Conservation (phyloP, 2,797 vertebrate species). For the Carcharodon carcharias region DNA sequence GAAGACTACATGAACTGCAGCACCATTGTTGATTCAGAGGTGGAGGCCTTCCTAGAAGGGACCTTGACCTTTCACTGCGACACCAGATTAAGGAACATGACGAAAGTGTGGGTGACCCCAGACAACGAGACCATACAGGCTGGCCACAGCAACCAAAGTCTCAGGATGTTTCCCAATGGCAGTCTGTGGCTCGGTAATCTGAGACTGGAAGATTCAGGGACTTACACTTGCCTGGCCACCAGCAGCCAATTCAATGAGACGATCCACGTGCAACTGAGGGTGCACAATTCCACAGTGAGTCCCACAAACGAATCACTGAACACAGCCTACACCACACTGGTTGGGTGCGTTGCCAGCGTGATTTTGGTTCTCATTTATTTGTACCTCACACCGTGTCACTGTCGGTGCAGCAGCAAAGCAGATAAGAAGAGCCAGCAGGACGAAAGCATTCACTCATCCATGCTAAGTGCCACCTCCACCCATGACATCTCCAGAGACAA, state of each 20-base stretch:
- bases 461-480: conserved; percentile 84
- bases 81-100: conserved; percentile 68
- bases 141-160: conserved; percentile 62
- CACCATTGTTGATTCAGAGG: conserved; percentile 68
- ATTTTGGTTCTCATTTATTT: conserved; percentile 93
- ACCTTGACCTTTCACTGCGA: conserved; percentile 71
- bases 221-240: conserved; percentile 79
- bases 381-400: conserved; percentile 90
- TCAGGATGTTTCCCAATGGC: conserved; percentile 63
- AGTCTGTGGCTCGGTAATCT: conserved; percentile 65
- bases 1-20: conserved; percentile 77
- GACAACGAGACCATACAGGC: conserved; percentile 59
- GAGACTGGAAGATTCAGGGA: conserved; percentile 72
- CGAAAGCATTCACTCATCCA: conserved; percentile 89
- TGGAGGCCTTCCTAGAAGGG: conserved; percentile 77
- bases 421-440: conserved; percentile 66
- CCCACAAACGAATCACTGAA: conserved; percentile 76
- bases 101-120: conserved; percentile 77
- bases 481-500: conserved; percentile 60
- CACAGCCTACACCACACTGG: conserved; percentile 91
- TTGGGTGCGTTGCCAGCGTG: conserved; percentile 89
- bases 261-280: conserved; percentile 79
- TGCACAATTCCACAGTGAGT: conserved; percentile 79
- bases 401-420: conserved; percentile 74
- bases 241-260: conserved; percentile 83